Percentiles rank a stretch among this genome's conserved stretches.
Evolutionary conservation across 2,888 invertebrate species (phyloP).

Genomic region (Caenorhabditis angaria): DNA sequence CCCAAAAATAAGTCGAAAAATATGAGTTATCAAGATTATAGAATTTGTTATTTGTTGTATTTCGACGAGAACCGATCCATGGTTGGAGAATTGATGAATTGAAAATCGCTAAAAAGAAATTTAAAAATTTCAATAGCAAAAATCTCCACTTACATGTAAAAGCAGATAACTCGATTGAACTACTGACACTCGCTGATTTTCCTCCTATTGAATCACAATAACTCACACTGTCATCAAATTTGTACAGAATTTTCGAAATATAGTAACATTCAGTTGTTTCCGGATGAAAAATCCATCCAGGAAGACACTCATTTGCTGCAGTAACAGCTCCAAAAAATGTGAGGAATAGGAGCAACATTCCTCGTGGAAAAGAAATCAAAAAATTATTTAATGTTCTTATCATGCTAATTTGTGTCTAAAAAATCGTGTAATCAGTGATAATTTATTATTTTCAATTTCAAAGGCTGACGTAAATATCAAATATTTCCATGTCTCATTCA

Average conservation of each 20-base stretch:
- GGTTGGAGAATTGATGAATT: slow-evolving; percentile 21
- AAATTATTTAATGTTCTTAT: too few relatives aligned
- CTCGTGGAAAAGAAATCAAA: too few relatives aligned
- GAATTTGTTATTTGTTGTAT: slow-evolving; percentile 18
- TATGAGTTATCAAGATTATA: slow-evolving; percentile 26
- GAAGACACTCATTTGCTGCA: slow-evolving; percentile 17
- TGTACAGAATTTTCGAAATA: slow-evolving; percentile 17
- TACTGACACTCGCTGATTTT: slow-evolving; percentile 14
- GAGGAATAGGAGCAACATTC: not conserved
- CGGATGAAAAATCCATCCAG: slow-evolving; percentile 20
- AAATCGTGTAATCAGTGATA: too few relatives aligned
- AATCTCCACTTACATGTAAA: slow-evolving; percentile 5
- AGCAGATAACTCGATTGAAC: slow-evolving; percentile 15
- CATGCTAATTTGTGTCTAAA: too few relatives aligned
- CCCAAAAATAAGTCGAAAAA: slow-evolving; percentile 12
- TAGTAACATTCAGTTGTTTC: slow-evolving; percentile 20
- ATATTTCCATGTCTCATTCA: not conserved
- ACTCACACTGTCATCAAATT: slow-evolving; percentile 23
- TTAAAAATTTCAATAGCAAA: not conserved
- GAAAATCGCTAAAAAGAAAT: slow-evolving; percentile 14
- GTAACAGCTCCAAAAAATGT: too few relatives aligned
- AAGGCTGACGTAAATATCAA: too few relatives aligned
- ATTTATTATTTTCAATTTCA: too few relatives aligned
- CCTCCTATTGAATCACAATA: slow-evolving; percentile 28
- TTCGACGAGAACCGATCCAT: slow-evolving; percentile 19